A percentile compares a stretch with the other conserved stretches of the same genome.
Evolutionary conservation across 1,140 invertebrate genomes (phyloP).

Genomic region (Pseudomyrmex concolor): DNA sequence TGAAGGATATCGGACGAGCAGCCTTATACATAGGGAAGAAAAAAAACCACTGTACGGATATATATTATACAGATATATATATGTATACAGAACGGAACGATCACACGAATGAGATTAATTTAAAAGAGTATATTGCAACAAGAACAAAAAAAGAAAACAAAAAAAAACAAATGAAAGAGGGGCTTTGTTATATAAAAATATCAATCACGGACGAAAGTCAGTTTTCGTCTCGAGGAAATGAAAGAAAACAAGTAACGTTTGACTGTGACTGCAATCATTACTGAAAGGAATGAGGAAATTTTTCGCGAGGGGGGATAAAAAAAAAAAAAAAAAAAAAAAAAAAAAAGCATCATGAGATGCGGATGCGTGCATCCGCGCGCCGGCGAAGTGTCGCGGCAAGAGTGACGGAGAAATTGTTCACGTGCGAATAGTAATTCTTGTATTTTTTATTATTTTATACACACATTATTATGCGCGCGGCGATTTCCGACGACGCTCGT

Average conservation of each 20-base stretch:
- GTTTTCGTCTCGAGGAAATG: conserved; percentile 27
- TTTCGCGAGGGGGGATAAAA: conserved; percentile 15
- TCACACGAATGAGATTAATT: conserved; percentile 65
- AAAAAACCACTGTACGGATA: conserved; percentile 64
- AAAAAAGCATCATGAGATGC: conserved; percentile 42
- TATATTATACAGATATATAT: background rate
- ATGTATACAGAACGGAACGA: conserved; percentile 61
- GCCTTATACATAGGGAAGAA: conserved; percentile 60
- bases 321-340: too few relatives aligned
- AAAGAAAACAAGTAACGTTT: conserved; percentile 66
- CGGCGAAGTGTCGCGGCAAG: background rate
- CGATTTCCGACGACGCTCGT: conserved; percentile 18
- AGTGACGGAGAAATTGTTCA: conserved; percentile 53
- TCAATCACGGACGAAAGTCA: conserved; percentile 42
- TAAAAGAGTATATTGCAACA: conserved; percentile 54
- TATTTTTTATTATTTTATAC: conserved; percentile 63
- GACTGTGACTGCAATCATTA: conserved; percentile 85
- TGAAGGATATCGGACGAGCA: conserved; percentile 77
- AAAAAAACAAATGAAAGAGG: conserved; percentile 57
- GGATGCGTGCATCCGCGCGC: conserved; percentile 1
- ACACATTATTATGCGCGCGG: background rate
- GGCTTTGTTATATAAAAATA: conserved; percentile 50
- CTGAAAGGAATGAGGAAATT: conserved; percentile 72
- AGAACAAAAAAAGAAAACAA: conserved; percentile 33
- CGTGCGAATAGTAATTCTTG: conserved; percentile 52